phyloP scores from a whole-genome alignment of 2,888 invertebrate species.

The Meandrusa payeni region DNA sequence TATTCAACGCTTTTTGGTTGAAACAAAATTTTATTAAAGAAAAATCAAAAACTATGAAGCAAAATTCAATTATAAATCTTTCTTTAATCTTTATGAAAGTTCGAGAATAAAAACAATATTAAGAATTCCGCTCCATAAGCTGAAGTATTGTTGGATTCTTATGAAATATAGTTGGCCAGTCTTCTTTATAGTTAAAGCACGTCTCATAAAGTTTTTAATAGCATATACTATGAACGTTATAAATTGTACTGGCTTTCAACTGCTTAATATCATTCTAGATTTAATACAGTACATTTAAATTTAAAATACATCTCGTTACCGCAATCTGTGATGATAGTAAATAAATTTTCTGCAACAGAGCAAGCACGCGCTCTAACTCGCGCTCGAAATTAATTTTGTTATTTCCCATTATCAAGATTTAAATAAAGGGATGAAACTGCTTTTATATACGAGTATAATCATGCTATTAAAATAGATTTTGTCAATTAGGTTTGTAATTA shows the following conservation, averaged over 20 bases:
- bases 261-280: conserved; percentile 10
- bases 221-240: conserved; percentile 15
- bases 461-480: no score
- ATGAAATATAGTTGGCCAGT: conserved; percentile 9
- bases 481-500: no score
- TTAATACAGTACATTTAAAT: conserved; percentile 7
- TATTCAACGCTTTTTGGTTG: no score
- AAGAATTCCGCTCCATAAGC: conserved; percentile 1
- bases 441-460: no score
- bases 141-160: conserved; percentile 14
- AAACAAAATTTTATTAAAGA: no score
- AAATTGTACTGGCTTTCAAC: conserved; percentile 16
- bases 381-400: neutral
- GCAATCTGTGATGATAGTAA: conserved; percentile 7
- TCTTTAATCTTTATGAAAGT: neutral
- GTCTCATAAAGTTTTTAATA: conserved; percentile 13
- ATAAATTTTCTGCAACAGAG: conserved; percentile 4
- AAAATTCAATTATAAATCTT: no score
- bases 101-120: neutral
- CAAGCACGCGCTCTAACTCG: neutral
- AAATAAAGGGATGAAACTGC: no score
- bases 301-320: conserved; percentile 14
- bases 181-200: conserved; percentile 17
- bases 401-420: conserved; percentile 8
- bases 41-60: no score